Evolutionary conservation across 2,888 invertebrate species (phyloP).

Genomic region (Syrista parreyssii): DNA sequence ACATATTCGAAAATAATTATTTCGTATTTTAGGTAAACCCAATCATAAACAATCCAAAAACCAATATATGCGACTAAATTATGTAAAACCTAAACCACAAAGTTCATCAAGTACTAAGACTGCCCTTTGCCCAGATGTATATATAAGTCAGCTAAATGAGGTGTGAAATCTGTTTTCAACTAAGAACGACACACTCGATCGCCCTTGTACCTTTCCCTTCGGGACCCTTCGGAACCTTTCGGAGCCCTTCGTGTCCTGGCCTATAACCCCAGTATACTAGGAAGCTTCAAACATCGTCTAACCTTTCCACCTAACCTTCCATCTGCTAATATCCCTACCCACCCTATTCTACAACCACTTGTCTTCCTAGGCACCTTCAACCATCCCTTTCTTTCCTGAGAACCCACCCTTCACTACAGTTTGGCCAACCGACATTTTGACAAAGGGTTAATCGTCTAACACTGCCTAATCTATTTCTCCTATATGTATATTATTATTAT

Average conservation of each 20-base stretch:
- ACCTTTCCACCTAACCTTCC: conserved; percentile 31
- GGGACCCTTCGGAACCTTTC: background rate
- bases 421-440: background rate
- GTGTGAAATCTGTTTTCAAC: conserved; percentile 37
- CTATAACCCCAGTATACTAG: background rate
- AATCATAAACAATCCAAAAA: too few species aligned
- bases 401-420: background rate
- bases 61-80: background rate
- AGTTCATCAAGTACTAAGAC: background rate
- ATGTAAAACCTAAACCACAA: background rate
- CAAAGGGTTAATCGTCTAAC: background rate
- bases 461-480: background rate
- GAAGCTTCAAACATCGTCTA: conserved; percentile 16
- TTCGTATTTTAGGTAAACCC: background rate
- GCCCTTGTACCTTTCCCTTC: conserved; percentile 17
- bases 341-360: background rate
- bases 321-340: conserved; percentile 1
- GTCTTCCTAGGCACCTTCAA: background rate
- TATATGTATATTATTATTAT: background rate
- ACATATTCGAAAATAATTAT: background rate
- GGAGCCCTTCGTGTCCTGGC: background rate
- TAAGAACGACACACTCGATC: conserved; percentile 33
- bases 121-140: background rate
- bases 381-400: background rate
- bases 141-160: conserved; percentile 31